Percentiles rank a stretch among this genome's conserved stretches.
Conservation (phyloP, 2,888 invertebrate species). For the Hemicrepidius hirtus region DNA sequence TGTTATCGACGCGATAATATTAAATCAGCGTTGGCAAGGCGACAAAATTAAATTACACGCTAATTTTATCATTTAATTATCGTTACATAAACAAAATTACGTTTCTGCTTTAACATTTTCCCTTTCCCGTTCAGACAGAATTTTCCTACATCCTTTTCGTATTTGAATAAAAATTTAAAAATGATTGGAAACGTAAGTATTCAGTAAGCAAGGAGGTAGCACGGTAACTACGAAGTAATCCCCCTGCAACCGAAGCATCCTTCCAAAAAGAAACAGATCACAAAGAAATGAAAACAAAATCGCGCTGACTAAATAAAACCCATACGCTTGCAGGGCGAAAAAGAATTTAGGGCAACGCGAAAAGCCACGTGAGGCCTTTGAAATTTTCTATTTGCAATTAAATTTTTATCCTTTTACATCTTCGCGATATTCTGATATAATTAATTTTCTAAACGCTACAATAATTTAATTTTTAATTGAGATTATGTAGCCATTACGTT, state of each 20-base stretch:
- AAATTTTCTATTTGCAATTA: too few relatives aligned
- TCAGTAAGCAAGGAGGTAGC: too few relatives aligned
- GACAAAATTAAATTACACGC: conserved; percentile 9
- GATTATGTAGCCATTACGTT: too few relatives aligned
- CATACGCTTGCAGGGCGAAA: neutral
- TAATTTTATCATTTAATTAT: conserved; percentile 1
- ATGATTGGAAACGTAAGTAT: too few relatives aligned
- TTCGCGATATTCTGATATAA: too few relatives aligned
- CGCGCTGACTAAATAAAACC: neutral
- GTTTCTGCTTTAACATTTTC: neutral
- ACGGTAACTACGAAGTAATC: too few relatives aligned
- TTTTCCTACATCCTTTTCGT: neutral
- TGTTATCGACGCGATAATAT: conserved; percentile 13
- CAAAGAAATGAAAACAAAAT: conserved; percentile 1
- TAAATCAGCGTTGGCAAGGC: conserved; percentile 8
- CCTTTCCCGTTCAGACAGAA: neutral
- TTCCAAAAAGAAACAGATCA: neutral
- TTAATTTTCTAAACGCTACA: neutral
- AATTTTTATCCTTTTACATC: too few relatives aligned
- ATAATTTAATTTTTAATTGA: neutral
- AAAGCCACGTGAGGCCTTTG: too few relatives aligned
- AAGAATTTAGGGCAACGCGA: too few relatives aligned
- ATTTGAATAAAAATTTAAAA: too few relatives aligned
- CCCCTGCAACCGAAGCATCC: neutral
- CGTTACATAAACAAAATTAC: neutral